Percentiles rank a stretch among this genome's conserved stretches.
These are phyloP conservation scores for Heteromyza rotundicornis DNA, from an alignment of 2,888 invertebrate species.

Conservation along the genomic window DNA sequence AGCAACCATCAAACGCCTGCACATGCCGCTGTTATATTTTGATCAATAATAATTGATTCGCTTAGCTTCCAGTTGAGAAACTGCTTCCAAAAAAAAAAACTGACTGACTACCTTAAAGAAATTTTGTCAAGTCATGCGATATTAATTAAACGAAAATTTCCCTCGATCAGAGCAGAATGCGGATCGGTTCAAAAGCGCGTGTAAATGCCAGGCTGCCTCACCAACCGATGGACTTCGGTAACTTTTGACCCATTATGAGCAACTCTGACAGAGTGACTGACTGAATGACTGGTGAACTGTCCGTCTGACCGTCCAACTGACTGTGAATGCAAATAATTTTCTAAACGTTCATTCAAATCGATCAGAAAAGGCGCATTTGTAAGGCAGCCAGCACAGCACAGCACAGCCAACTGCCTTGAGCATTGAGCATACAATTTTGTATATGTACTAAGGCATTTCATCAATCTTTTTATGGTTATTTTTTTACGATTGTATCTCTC, in stretches of 20 bases:
- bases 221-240: background rate
- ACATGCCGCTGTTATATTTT: slow-evolving; percentile 15
- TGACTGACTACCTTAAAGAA: background rate
- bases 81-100: too few species aligned
- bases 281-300: too few species aligned
- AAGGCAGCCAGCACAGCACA: background rate
- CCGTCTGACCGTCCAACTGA: background rate
- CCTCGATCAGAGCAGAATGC: background rate
- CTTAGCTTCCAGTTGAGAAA: slow-evolving; percentile 19
- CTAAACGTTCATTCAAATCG: slow-evolving; percentile 15
- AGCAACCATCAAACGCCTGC: background rate
- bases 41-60: slow-evolving; percentile 26
- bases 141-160: slow-evolving; percentile 24
- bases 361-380: slow-evolving; percentile 1
- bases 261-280: background rate
- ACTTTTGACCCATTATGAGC: slow-evolving; percentile 18
- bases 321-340: slow-evolving; percentile 21
- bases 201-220: background rate
- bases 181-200: background rate
- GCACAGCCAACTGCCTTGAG: background rate
- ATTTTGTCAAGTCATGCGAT: slow-evolving; percentile 25
- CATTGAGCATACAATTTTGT: background rate
- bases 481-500: background rate
- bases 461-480: slow-evolving; percentile 23
- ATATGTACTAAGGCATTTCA: slow-evolving; percentile 22